These are phyloP conservation scores for Pogonocherus hispidulus DNA, from an alignment of 2,888 invertebrate species.

Conservation along the genomic window DNA sequence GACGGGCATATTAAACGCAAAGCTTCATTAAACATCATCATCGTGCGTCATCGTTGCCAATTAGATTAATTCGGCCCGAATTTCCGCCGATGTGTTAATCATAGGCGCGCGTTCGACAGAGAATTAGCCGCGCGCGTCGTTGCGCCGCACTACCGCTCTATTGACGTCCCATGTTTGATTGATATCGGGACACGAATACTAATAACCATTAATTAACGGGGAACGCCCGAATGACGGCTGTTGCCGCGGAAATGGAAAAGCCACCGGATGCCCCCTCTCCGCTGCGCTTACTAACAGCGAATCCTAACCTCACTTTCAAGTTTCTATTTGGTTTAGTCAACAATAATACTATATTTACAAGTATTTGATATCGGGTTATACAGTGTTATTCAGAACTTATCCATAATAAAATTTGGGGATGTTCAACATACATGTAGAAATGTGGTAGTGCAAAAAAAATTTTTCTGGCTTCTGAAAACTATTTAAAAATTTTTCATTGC, in stretches of 20 bases:
- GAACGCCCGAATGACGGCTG: slow-evolving; percentile 22
- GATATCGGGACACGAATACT: slow-evolving; percentile 41
- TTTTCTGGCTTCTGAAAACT: no score
- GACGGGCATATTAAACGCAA: slow-evolving; percentile 24
- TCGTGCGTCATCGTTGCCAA: slow-evolving; percentile 12
- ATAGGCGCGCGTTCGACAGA: slow-evolving; percentile 33
- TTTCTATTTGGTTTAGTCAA: no score
- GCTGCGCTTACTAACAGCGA: background rate
- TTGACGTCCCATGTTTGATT: slow-evolving; percentile 41
- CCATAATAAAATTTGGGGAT: no score
- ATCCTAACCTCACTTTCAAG: background rate
- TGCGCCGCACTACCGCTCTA: slow-evolving; percentile 17
- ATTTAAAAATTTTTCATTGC: no score
- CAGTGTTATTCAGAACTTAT: no score
- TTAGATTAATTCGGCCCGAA: slow-evolving; percentile 35
- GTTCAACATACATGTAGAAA: no score
- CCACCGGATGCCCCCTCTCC: background rate
- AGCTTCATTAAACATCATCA: slow-evolving; percentile 30
- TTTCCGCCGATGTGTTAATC: slow-evolving; percentile 39
- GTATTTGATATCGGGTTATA: no score
- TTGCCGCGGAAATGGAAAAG: background rate
- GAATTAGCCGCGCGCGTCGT: slow-evolving; percentile 39
- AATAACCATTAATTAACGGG: slow-evolving; percentile 42
- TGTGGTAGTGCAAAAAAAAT: no score
- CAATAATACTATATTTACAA: no score